phyloP scores from a whole-genome alignment of 2,113 vertebrate genomes.

The Campylorhamphus procurvoides region DNA sequence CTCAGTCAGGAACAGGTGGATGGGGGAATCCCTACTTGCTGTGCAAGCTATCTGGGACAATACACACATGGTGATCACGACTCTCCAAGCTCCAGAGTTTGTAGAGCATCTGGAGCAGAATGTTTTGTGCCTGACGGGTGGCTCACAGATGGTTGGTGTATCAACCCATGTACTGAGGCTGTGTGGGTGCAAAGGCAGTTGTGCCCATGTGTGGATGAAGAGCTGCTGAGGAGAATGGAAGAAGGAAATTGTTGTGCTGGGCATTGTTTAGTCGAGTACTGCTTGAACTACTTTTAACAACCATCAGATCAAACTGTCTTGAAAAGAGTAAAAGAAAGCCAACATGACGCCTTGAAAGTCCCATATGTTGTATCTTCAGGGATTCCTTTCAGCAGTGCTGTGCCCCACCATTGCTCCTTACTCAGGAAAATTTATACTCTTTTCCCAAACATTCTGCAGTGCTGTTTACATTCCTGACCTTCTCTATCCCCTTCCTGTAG shows the following conservation, averaged over 20 bases:
- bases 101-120: not conserved
- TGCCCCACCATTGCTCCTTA: not conserved
- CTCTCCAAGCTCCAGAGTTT: not conserved
- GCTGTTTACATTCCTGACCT: not conserved
- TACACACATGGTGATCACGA: fast-evolving
- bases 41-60: not conserved
- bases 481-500: not conserved
- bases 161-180: fast-evolving
- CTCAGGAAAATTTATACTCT: not conserved
- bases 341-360: not conserved
- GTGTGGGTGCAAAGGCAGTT: not conserved
- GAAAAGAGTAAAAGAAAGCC: not conserved
- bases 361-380: not conserved
- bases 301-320: not conserved
- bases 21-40: not conserved
- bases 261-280: not conserved
- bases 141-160: fast-evolving
- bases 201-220: not conserved
- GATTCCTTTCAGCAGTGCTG: not conserved
- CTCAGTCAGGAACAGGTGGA: not conserved
- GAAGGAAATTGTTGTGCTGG: not conserved
- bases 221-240: not conserved
- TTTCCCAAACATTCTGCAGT: not conserved
- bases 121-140: not conserved
- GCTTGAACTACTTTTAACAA: not conserved